Percentiles rank a stretch among this genome's conserved stretches.
Conservation (phyloP, 2,888 invertebrate species). For the Mystacides longicornis region DNA sequence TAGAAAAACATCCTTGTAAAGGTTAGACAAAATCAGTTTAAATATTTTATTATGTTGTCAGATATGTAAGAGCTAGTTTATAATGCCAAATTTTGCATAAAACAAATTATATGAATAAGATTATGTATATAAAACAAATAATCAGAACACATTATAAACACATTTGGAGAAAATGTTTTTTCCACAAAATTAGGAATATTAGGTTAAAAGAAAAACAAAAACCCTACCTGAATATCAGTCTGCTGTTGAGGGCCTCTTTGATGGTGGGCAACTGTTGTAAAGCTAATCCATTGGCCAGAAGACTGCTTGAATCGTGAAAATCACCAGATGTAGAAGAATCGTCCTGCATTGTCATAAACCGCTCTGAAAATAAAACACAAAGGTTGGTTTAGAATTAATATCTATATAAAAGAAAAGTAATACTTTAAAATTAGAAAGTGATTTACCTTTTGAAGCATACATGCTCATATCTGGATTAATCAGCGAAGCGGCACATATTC, state of each 20-base stretch:
- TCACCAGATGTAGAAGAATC: background rate
- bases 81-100: no score
- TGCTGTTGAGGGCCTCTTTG: slow-evolving; percentile 84
- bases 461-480: slow-evolving; percentile 47
- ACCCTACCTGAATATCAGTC: slow-evolving; percentile 68
- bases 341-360: background rate
- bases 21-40: no score
- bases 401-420: background rate
- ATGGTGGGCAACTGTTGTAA: slow-evolving; percentile 81
- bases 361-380: background rate
- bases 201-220: slow-evolving; percentile 4
- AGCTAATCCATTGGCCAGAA: slow-evolving; percentile 86
- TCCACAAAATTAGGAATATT: no score
- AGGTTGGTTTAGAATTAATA: background rate
- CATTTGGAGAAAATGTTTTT: no score
- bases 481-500: slow-evolving; percentile 84
- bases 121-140: no score
- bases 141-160: no score
- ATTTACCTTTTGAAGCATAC: background rate
- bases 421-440: background rate
- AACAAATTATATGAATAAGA: no score
- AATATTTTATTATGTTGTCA: no score
- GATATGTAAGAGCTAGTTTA: no score
- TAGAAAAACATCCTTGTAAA: no score
- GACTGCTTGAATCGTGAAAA: slow-evolving; percentile 31